A percentile compares a stretch with the other conserved stretches of the same genome.
phyloP scores from a whole-genome alignment of 2,888 invertebrate species.

The Ophion slaviceki region DNA sequence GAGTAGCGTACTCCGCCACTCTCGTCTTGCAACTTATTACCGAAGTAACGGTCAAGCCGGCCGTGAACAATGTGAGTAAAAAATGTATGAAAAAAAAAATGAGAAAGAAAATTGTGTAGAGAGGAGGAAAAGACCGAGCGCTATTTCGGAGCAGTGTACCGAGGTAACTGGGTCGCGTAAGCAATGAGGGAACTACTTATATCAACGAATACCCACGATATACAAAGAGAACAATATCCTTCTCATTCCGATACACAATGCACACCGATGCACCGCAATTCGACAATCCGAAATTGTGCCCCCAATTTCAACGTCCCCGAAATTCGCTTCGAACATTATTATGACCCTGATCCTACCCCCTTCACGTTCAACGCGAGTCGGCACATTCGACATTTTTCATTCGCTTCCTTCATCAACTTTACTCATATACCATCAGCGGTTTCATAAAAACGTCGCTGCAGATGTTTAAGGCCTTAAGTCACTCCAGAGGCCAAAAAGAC shows the following conservation, averaged over 20 bases:
- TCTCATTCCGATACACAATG: slow-evolving; percentile 5
- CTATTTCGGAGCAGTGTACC: slow-evolving; percentile 58
- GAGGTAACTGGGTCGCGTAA: slow-evolving; percentile 59
- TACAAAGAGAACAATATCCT: slow-evolving; percentile 19
- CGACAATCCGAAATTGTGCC: background rate
- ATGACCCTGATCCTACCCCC: no score
- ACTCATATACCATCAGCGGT: no score
- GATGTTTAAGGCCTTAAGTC: no score
- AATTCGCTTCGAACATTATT: background rate
- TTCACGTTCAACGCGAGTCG: no score
- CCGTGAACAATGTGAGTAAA: slow-evolving; percentile 21
- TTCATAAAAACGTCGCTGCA: no score
- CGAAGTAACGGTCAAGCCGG: slow-evolving; percentile 63
- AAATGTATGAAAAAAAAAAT: slow-evolving; percentile 33
- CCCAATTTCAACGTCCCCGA: background rate
- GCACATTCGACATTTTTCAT: no score
- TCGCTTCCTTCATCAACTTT: no score
- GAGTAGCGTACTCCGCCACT: slow-evolving; percentile 37
- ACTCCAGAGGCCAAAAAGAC: no score
- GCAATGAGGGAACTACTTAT: slow-evolving; percentile 8
- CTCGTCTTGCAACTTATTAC: slow-evolving; percentile 59
- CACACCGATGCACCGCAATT: background rate
- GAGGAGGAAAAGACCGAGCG: slow-evolving; percentile 34
- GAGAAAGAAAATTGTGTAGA: slow-evolving; percentile 14
- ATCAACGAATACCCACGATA: slow-evolving; percentile 20